Evolutionary conservation across 2,888 invertebrate genomes (phyloP).

Genomic region (Ophion ventricosus): DNA sequence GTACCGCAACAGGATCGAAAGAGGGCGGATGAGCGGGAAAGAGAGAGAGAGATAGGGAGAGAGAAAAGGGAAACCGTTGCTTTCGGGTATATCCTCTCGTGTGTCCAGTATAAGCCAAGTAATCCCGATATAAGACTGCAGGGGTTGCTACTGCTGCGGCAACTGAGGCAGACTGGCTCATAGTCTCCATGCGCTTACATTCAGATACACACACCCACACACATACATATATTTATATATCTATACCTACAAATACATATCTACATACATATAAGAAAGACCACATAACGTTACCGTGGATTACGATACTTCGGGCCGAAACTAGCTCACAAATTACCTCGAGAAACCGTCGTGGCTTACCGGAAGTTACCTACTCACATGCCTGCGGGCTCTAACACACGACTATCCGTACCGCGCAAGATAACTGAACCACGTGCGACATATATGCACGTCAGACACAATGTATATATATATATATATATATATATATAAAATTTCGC

Average conservation of each 20-base stretch:
- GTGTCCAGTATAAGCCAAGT: slow-evolving; percentile 77
- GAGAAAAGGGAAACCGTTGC: slow-evolving; percentile 72
- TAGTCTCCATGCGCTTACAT: slow-evolving; percentile 38
- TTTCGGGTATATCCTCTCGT: slow-evolving; percentile 74
- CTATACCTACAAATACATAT: slow-evolving; percentile 30
- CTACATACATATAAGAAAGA: slow-evolving; percentile 62
- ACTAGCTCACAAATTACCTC: slow-evolving; percentile 81
- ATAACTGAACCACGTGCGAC: slow-evolving; percentile 46
- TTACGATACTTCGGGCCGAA: slow-evolving; percentile 79
- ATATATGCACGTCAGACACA: slow-evolving; percentile 6
- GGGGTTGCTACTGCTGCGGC: slow-evolving; percentile 52
- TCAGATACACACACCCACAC: slow-evolving; percentile 18
- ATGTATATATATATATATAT: slow-evolving; percentile 11
- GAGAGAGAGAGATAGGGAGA: too few relatives aligned
- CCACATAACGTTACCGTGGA: slow-evolving; percentile 80
- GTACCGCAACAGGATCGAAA: neutral
- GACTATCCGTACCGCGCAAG: slow-evolving; percentile 52
- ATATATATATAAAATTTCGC: neutral
- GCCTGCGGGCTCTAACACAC: slow-evolving; percentile 49
- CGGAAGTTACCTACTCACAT: slow-evolving; percentile 71
- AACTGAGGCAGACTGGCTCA: slow-evolving; percentile 62
- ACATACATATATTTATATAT: slow-evolving; percentile 45
- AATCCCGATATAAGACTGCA: slow-evolving; percentile 80
- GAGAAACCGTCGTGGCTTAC: slow-evolving; percentile 81
- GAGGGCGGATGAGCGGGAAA: neutral